phyloP scores from a whole-genome alignment of 2,113 vertebrate species.

The Leuciscus idus region DNA sequence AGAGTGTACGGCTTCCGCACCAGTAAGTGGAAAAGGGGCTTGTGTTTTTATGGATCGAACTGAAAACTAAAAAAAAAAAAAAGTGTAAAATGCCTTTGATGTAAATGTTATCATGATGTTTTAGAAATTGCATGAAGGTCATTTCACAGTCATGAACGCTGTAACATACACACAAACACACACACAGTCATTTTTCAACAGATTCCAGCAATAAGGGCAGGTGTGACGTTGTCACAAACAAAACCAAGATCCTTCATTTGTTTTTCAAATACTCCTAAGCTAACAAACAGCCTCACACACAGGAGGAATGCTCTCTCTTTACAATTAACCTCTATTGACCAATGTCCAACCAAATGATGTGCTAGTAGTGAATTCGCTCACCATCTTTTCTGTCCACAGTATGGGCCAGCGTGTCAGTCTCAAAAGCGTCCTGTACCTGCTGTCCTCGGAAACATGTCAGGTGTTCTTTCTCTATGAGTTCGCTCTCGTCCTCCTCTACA shows the following conservation, averaged over 20 bases:
- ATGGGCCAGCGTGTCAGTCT: slow-evolving; percentile 86
- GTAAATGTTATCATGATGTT: background rate
- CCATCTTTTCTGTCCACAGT: slow-evolving; percentile 94
- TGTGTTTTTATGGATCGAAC: background rate
- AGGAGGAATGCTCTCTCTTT: slow-evolving; percentile 36
- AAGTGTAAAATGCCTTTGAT: background rate
- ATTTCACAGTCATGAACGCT: background rate
- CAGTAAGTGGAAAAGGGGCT: background rate
- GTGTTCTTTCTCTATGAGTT: slow-evolving; percentile 93
- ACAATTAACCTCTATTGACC: background rate
- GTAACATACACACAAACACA: background rate
- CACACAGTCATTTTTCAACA: background rate
- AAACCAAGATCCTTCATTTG: background rate
- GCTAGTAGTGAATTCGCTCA: slow-evolving; percentile 74
- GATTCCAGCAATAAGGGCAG: background rate
- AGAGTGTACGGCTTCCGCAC: background rate
- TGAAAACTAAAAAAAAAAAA: background rate
- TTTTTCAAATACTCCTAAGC: background rate
- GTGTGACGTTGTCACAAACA: background rate
- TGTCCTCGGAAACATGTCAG: slow-evolving; percentile 89
- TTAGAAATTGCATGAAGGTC: background rate
- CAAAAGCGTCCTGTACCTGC: slow-evolving; percentile 89
- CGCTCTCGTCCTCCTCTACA: slow-evolving; percentile 94
- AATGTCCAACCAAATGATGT: background rate
- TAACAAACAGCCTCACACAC: slow-evolving; percentile 4